phyloP scores from a whole-genome alignment of 2,797 vertebrate genomes.

The Betta splendens region DNA sequence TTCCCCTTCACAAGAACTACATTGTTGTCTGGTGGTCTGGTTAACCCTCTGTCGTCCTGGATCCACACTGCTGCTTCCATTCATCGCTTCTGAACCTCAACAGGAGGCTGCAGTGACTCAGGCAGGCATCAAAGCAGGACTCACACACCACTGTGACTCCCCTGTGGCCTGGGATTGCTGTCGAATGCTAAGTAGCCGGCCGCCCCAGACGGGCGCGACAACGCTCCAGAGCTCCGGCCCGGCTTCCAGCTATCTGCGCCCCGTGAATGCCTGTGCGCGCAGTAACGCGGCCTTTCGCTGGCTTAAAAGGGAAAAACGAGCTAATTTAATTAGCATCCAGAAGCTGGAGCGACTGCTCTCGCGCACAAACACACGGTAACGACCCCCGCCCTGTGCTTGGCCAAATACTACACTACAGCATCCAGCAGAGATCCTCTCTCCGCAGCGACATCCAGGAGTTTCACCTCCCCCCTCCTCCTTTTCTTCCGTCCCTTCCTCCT shows the following conservation, averaged over 20 bases:
- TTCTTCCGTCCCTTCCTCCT: constrained; percentile 38
- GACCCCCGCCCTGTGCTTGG: constrained; percentile 60
- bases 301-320: constrained; percentile 64
- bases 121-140: constrained; percentile 55
- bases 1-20: too few relatives aligned
- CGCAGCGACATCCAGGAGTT: constrained; percentile 61
- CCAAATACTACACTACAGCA: constrained; percentile 68
- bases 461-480: constrained; percentile 49
- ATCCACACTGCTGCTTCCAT: constrained; percentile 40
- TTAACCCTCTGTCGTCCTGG: constrained; percentile 24
- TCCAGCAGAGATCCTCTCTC: constrained; percentile 70
- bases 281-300: constrained; percentile 62
- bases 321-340: constrained; percentile 78
- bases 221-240: constrained; percentile 38
- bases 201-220: constrained; percentile 62
- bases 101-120: constrained; percentile 51
- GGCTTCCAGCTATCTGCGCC: constrained; percentile 59
- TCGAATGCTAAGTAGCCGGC: constrained; percentile 71
- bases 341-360: constrained; percentile 65
- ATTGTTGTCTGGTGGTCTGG: constrained; percentile 17
- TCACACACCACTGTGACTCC: constrained; percentile 54
- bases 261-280: constrained; percentile 56
- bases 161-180: constrained; percentile 55
- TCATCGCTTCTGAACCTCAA: constrained; percentile 49
- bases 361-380: constrained; percentile 46